A percentile compares a stretch with the other conserved stretches of the same genome.
Conservation (phyloP, 2,797 vertebrate genomes). For the Paguma larvata region DNA sequence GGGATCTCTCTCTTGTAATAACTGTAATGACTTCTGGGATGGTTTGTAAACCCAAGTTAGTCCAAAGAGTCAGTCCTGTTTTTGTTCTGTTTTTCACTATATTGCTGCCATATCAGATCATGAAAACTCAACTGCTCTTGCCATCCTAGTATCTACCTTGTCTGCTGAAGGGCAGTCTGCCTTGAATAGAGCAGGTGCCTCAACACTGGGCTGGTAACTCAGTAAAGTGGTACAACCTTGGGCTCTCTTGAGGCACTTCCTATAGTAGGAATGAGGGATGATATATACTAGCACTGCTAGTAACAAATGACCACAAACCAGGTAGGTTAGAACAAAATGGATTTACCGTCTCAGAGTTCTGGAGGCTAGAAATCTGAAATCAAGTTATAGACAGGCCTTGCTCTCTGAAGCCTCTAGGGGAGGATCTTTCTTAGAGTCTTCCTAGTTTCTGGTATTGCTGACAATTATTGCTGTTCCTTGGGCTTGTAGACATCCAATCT, state of each 20-base stretch:
- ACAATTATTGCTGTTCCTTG: not conserved
- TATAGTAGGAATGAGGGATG: not conserved
- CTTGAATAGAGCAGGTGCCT: not conserved
- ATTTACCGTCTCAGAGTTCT: not conserved
- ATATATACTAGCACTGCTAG: not conserved
- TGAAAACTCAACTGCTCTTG: not conserved
- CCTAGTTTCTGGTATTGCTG: not conserved
- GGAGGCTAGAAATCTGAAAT: not conserved
- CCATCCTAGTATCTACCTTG: not conserved
- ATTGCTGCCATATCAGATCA: not conserved
- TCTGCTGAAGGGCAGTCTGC: not conserved
- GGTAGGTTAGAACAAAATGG: not conserved
- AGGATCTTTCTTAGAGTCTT: not conserved
- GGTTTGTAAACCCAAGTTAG: not conserved
- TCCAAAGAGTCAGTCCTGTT: not conserved
- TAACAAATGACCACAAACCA: not conserved
- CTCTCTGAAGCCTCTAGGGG: not conserved
- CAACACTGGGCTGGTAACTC: not conserved
- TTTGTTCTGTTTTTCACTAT: not conserved
- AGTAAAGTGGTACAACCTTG: not conserved
- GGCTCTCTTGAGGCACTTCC: not conserved
- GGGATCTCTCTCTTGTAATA: not conserved
- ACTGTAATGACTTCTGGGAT: not conserved
- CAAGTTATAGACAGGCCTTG: not conserved
- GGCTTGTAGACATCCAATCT: not conserved